Percentiles rank a stretch among this genome's conserved stretches.
Conservation (phyloP, 2,797 vertebrate genomes). For the Gymnoscopelus microlampas region DNA sequence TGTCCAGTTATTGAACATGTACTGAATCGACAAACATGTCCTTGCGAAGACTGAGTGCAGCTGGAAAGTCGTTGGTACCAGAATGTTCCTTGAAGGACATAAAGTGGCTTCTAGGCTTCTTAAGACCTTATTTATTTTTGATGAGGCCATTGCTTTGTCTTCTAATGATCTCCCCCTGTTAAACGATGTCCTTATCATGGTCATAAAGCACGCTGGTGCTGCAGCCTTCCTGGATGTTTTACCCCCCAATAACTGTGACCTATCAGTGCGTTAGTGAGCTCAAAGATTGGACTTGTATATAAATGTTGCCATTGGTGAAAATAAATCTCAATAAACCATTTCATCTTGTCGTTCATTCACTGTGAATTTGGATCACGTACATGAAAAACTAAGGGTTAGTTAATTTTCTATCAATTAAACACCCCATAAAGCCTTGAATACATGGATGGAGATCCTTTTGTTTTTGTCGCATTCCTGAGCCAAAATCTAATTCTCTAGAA, state of each 20-base stretch:
- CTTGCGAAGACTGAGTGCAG: slow-evolving; percentile 15
- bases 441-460: too few species aligned
- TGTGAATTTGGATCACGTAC: neutral
- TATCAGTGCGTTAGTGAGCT: slow-evolving; percentile 49
- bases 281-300: slow-evolving; percentile 20
- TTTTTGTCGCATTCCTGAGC: too few species aligned
- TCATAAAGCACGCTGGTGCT: slow-evolving; percentile 42
- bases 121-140: slow-evolving; percentile 53
- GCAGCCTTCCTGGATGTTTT: slow-evolving; percentile 29
- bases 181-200: slow-evolving; percentile 40
- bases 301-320: slow-evolving; percentile 16
- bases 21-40: slow-evolving; percentile 67
- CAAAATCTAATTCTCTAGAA: too few species aligned
- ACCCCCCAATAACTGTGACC: slow-evolving; percentile 17
- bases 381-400: too few species aligned
- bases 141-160: slow-evolving; percentile 41
- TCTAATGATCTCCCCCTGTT: slow-evolving; percentile 47
- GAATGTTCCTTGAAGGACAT: slow-evolving; percentile 44
- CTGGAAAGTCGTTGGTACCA: slow-evolving; percentile 21
- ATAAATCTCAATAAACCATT: slow-evolving; percentile 8
- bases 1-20: slow-evolving; percentile 49
- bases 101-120: slow-evolving; percentile 42
- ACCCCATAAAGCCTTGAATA: too few species aligned
- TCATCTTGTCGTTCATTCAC: neutral
- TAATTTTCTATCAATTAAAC: too few species aligned